Conservation (phyloP, 2,888 invertebrate species). For the Lasioglossum marginatum region DNA sequence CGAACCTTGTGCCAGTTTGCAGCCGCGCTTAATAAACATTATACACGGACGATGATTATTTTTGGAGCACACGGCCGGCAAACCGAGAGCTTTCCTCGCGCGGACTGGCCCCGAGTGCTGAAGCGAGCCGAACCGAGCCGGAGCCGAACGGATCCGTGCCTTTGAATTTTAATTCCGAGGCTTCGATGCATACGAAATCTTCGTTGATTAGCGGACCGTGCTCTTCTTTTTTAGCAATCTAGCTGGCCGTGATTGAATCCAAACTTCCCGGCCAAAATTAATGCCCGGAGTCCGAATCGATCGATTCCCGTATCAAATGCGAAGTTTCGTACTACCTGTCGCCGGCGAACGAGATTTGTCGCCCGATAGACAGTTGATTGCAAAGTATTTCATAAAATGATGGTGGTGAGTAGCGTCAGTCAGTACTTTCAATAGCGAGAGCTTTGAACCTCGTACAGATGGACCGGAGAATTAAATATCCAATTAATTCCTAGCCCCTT, state of each 20-base stretch:
- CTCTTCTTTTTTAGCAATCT: not conserved
- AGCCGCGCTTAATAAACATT: constrained; percentile 55
- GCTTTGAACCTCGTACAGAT: not conserved
- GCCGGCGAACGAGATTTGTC: not conserved
- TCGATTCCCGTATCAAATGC: not conserved
- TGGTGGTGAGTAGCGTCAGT: not conserved
- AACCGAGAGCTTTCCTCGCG: not conserved
- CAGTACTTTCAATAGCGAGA: not conserved
- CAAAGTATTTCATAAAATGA: not conserved
- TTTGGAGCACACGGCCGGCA: constrained; percentile 34
- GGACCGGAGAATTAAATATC: not conserved
- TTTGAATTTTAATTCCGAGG: constrained; percentile 23
- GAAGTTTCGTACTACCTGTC: not conserved
- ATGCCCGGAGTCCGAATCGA: not conserved
- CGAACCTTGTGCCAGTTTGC: constrained; percentile 55
- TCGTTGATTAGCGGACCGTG: not conserved
- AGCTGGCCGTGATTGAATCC: not conserved
- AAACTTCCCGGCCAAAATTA: not conserved
- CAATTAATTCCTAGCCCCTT: not conserved
- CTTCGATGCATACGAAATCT: not conserved
- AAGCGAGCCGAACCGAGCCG: not conserved
- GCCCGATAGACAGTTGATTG: not conserved
- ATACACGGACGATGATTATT: constrained; percentile 52
- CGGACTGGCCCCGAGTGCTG: constrained; percentile 3
- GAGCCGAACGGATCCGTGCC: not conserved